Evolutionary conservation across 2,113 vertebrate species (phyloP), one percentile per base, ranked within the genome.

Genomic region (Megaceryle maxima): DNA sequence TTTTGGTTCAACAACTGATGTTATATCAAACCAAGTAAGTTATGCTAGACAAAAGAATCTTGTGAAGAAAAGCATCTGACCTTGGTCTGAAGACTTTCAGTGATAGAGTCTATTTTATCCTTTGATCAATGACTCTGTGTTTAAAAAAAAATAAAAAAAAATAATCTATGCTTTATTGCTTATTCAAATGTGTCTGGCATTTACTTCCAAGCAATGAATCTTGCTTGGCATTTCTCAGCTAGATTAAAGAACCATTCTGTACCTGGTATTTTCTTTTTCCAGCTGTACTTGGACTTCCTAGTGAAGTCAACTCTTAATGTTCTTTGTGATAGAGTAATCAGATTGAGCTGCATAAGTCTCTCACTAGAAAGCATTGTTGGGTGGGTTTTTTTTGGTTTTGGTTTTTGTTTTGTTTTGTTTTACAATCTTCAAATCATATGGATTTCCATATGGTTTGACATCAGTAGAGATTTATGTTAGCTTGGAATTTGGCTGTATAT

Each of bases 401-500:
- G 24, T 13, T 51, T 51, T 51, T 51, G 50, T 51, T 46, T 56
- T 44, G 12, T 88, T 25, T 43, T 76, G 68, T 59, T 83, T 57
- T 62, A 55, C 48, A 93, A 73, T 86, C 39, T 53, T 93, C 62
- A 76, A 79, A 93, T 96, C 83, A 73, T 95, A 92, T 70, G 92
- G 81, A 83, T 97, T 96, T 96, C 95, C 96, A 95, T 92, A 94
- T 73, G 81, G 62, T 74, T 94, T 94, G 95, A 96, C 95, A 96
- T 94, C 70, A 89, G 94, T 85, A 31, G 91, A 95, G 95, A 96
- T 97, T 95, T 96, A 95, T 95, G 74, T 81, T 95, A 70, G 91
- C 81, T 94, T 95, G 92, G 95, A 97, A 96, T 92, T 95, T 95
- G 91, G 88, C 81, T 91, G 74, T 96, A 89, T 94, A 94, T 96